Percentiles rank a stretch among this genome's conserved stretches.
phyloP scores from a whole-genome alignment of 92 coral and sea anemone species.

The Nematostella vectensis region DNA sequence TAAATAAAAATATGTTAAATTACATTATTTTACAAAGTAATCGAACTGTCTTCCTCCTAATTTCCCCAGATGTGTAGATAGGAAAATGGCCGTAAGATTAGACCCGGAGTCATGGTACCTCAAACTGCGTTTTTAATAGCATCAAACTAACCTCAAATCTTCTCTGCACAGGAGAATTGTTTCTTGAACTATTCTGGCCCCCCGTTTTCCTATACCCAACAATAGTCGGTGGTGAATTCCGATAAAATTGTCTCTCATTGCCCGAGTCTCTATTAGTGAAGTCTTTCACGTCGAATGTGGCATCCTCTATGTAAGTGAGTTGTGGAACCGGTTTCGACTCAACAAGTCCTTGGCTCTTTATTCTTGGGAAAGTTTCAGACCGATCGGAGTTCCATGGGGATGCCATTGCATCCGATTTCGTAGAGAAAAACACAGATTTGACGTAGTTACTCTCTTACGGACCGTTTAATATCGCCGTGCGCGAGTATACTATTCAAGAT shows the following conservation, averaged over 20 bases:
- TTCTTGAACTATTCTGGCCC: conserved; percentile 81
- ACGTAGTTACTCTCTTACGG: not conserved
- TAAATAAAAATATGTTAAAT: no score
- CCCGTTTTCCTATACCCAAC: conserved; percentile 67
- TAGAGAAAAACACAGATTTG: not conserved
- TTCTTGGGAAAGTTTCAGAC: conserved; percentile 61
- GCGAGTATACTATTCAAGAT: conserved; percentile 25
- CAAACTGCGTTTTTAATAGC: no score
- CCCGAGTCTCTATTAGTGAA: conserved; percentile 58
- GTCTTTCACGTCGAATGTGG: conserved; percentile 76
- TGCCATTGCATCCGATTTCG: conserved; percentile 60
- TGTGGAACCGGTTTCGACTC: conserved; percentile 52
- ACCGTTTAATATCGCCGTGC: not conserved
- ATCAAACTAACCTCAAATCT: conserved; percentile 88
- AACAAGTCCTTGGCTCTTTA: conserved; percentile 53
- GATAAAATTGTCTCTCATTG: conserved; percentile 64
- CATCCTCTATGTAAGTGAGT: conserved; percentile 62
- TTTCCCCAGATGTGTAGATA: no score
- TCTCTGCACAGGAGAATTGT: conserved; percentile 75
- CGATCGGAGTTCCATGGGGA: conserved; percentile 50
- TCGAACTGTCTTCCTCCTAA: no score
- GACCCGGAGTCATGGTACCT: no score
- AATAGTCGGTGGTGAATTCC: conserved; percentile 77
- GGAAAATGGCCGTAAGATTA: no score
- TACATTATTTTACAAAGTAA: no score